Conservation (phyloP, 2,113 vertebrate genomes). For the Phaethon lepturus region DNA sequence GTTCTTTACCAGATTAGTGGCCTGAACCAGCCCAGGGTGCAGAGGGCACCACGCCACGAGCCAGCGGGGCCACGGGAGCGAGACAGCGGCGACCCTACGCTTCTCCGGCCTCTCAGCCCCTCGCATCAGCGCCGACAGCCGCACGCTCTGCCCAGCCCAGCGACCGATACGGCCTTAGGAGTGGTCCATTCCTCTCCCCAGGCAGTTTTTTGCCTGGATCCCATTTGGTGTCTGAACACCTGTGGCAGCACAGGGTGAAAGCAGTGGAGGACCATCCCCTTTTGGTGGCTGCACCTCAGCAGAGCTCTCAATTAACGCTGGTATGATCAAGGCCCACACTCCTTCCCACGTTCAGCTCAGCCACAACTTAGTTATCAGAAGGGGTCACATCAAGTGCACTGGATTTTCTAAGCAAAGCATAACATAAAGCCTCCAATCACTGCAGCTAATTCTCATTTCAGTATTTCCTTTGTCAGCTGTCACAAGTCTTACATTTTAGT, state of each 20-base stretch:
- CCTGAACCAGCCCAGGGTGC: neutral
- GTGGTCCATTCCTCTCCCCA: neutral
- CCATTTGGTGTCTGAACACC: rapidly evolving
- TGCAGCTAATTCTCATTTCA: neutral
- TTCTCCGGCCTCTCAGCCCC: neutral
- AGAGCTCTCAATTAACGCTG: neutral
- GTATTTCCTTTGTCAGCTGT: neutral
- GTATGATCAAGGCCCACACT: neutral
- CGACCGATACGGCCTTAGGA: rapidly evolving
- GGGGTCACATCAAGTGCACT: neutral
- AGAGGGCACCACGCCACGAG: rapidly evolving
- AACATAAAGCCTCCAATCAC: neutral
- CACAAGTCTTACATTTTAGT: neutral
- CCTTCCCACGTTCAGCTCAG: neutral
- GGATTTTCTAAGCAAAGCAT: slow-evolving; percentile 8
- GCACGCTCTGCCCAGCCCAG: rapidly evolving
- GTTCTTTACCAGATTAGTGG: neutral
- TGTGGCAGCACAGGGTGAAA: neutral
- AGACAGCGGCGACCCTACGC: neutral
- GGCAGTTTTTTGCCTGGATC: neutral
- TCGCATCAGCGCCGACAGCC: neutral
- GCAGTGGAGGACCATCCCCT: neutral
- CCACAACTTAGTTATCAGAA: slow-evolving; percentile 3
- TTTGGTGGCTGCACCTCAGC: neutral
- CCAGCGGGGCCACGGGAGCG: rapidly evolving